Evolutionary conservation across 1,140 invertebrate genomes (phyloP).

Genomic region (Ganaspis sp.): DNA sequence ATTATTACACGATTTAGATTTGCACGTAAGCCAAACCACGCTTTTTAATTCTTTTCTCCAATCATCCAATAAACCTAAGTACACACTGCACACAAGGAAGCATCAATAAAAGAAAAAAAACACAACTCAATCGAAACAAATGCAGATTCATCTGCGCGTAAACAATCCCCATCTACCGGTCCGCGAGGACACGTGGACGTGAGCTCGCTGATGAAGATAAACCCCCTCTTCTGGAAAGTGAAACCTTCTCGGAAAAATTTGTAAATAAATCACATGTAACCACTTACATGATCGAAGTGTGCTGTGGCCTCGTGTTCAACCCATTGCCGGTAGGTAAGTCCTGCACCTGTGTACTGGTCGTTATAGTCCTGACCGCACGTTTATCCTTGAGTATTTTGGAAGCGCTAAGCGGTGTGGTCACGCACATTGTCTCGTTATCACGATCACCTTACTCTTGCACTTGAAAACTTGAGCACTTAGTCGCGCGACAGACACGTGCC

Average conservation of each 20-base stretch:
- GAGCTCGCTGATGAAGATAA: no score
- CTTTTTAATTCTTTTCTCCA: neutral
- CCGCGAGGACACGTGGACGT: neutral
- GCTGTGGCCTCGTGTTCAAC: slow-evolving; percentile 61
- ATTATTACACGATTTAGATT: slow-evolving; percentile 17
- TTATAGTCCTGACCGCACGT: slow-evolving; percentile 60
- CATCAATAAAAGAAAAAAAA: neutral
- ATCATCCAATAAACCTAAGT: neutral
- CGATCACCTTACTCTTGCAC: slow-evolving; percentile 2
- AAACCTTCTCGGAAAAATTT: no score
- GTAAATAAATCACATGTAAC: neutral
- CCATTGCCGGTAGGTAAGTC: slow-evolving; percentile 49
- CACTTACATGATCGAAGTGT: slow-evolving; percentile 76
- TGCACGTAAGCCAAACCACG: neutral
- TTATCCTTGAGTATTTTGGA: slow-evolving; percentile 72
- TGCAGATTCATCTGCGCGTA: neutral
- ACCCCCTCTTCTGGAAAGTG: no score
- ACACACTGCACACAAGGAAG: neutral
- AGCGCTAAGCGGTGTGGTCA: slow-evolving; percentile 69
- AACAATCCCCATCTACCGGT: neutral
- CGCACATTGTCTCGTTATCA: slow-evolving; percentile 66
- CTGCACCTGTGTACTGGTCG: slow-evolving; percentile 62
- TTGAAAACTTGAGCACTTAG: slow-evolving; percentile 4
- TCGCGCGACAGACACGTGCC: slow-evolving; percentile 16
- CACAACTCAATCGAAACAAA: neutral